phyloP scores from a whole-genome alignment of 2,113 vertebrate genomes.

The Pedionomus torquatus region DNA sequence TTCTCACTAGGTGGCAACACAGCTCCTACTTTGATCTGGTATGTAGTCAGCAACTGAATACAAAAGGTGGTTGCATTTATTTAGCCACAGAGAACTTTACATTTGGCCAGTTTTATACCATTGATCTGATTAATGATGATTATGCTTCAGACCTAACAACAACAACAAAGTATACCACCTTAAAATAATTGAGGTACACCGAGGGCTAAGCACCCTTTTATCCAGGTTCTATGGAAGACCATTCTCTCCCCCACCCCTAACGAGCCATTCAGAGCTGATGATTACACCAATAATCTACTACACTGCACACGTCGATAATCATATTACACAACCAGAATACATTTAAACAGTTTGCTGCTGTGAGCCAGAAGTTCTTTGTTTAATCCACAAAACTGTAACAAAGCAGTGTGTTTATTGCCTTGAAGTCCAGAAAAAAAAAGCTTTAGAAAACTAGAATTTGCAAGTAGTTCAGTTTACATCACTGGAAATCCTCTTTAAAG shows the following conservation, averaged over 20 bases:
- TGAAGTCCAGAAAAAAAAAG: neutral
- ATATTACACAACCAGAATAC: neutral
- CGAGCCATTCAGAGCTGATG: accelerated
- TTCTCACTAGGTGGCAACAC: constrained; percentile 52
- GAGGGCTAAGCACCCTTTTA: neutral
- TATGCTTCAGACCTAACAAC: neutral
- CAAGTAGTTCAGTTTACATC: neutral
- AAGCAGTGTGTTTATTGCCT: neutral
- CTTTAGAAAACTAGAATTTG: neutral
- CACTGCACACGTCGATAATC: neutral
- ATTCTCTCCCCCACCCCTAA: neutral
- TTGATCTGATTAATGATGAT: neutral
- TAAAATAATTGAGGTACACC: neutral
- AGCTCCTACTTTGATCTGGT: neutral
- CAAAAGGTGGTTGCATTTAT: neutral
- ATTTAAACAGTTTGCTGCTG: neutral
- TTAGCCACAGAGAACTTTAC: neutral
- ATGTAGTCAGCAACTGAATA: neutral
- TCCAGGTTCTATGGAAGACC: neutral
- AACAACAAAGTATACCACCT: neutral
- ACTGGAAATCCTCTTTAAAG: neutral
- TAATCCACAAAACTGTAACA: neutral
- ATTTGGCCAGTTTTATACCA: neutral
- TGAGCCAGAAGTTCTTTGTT: neutral
- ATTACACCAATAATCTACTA: neutral